phyloP scores from a whole-genome alignment of 2,797 vertebrate species.

The Halcyon chelicuti region DNA sequence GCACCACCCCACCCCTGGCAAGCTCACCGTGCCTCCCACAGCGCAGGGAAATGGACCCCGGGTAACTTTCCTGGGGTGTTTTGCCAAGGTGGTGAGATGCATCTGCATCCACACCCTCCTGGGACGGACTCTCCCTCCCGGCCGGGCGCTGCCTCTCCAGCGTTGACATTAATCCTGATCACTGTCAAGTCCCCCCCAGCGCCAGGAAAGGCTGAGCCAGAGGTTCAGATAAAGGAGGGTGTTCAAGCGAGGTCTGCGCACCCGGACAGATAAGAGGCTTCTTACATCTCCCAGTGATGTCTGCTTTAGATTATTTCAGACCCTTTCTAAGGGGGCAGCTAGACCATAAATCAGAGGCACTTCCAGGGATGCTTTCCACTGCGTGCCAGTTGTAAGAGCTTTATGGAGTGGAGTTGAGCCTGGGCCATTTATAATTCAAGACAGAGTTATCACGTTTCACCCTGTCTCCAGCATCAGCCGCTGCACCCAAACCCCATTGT shows the following conservation, averaged over 20 bases:
- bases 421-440: slow-evolving; percentile 46
- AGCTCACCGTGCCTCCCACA: background rate
- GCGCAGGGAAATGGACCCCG: background rate
- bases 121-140: accelerated
- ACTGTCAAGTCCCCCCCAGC: background rate
- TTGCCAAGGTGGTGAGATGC: background rate
- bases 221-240: slow-evolving; percentile 3
- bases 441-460: slow-evolving; percentile 40
- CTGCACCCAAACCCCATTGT: background rate
- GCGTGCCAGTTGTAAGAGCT: slow-evolving; percentile 8
- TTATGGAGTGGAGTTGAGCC: background rate
- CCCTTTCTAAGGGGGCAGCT: slow-evolving; percentile 33
- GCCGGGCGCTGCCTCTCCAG: background rate
- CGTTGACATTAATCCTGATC: background rate
- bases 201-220: background rate
- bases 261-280: slow-evolving; percentile 31
- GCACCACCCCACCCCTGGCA: background rate
- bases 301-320: slow-evolving; percentile 56
- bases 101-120: background rate
- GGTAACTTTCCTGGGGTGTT: background rate
- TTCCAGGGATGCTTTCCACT: slow-evolving; percentile 45
- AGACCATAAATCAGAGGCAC: slow-evolving; percentile 42
- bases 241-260: background rate
- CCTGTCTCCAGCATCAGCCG: background rate
- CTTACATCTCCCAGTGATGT: slow-evolving; percentile 13